A percentile compares a stretch with the other conserved stretches of the same genome.
Conservation (phyloP, 2,797 vertebrate species). For the Manis crassicaudata region DNA sequence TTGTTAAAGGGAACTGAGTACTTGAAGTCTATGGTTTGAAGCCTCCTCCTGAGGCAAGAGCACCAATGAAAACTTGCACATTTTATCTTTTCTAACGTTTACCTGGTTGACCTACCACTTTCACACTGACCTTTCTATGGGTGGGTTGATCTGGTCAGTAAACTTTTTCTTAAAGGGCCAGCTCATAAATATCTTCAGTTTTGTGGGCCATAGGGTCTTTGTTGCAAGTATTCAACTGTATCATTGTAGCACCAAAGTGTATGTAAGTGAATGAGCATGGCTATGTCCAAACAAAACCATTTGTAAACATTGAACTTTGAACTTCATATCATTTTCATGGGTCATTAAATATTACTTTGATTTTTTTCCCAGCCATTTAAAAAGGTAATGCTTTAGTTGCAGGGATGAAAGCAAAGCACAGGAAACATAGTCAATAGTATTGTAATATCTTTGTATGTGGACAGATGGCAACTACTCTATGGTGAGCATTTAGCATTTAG, state of each 20-base stretch:
- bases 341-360: background rate
- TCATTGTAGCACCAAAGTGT: background rate
- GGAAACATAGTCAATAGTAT: too few species aligned
- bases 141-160: background rate
- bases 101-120: background rate
- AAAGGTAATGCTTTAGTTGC: background rate
- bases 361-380: background rate
- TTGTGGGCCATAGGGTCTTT: background rate
- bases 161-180: background rate
- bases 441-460: too few species aligned
- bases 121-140: background rate
- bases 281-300: background rate
- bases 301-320: background rate
- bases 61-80: background rate
- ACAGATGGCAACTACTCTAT: too few species aligned
- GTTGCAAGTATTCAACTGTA: background rate
- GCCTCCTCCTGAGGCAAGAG: background rate
- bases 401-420: too few species aligned
- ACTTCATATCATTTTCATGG: background rate
- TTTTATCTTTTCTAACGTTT: background rate
- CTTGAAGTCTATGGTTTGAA: background rate
- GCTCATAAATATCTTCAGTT: background rate
- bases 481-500: too few species aligned
- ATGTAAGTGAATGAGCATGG: background rate
- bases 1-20: background rate